These are phyloP conservation scores for Gobius niger DNA, from an alignment of 2,113 vertebrate species.

Conservation along the genomic window DNA sequence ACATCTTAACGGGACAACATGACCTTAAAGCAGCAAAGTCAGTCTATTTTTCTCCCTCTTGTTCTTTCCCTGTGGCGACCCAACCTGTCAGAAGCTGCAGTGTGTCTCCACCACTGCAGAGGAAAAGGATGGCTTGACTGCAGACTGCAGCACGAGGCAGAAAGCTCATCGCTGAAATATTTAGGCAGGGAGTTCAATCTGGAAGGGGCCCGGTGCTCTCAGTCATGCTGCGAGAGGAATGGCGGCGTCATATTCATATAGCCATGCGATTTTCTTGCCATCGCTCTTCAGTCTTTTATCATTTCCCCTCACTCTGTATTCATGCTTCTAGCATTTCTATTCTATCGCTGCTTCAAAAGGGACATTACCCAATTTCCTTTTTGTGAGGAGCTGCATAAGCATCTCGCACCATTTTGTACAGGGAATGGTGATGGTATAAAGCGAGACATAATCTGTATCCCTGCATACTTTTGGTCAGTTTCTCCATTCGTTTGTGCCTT, in stretches of 20 bases:
- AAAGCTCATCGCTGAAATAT: slow-evolving; percentile 76
- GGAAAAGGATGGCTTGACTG: slow-evolving; percentile 57
- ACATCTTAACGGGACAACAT: slow-evolving; percentile 45
- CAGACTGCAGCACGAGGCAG: slow-evolving; percentile 65
- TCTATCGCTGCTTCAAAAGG: slow-evolving; percentile 42
- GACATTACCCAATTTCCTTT: neutral
- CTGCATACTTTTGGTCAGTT: neutral
- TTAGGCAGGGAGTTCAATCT: slow-evolving; percentile 72
- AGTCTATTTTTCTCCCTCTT: slow-evolving; percentile 11
- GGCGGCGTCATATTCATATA: slow-evolving; percentile 15
- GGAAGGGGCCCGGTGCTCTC: slow-evolving; percentile 50
- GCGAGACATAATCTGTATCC: neutral
- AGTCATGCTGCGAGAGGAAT: slow-evolving; percentile 47
- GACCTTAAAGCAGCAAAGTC: slow-evolving; percentile 67
- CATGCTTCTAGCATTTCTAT: slow-evolving; percentile 19
- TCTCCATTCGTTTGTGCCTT: no score
- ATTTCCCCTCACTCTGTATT: slow-evolving; percentile 19
- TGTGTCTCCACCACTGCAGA: slow-evolving; percentile 65
- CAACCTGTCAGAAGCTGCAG: slow-evolving; percentile 70
- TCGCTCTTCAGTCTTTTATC: neutral
- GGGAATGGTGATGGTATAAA: neutral
- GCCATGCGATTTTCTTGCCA: slow-evolving; percentile 13
- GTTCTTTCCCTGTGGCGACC: slow-evolving; percentile 49
- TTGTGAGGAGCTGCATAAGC: neutral
- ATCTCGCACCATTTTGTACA: slow-evolving; percentile 32